Conservation (phyloP, 2,888 invertebrate species). For the Plebejus argus region DNA sequence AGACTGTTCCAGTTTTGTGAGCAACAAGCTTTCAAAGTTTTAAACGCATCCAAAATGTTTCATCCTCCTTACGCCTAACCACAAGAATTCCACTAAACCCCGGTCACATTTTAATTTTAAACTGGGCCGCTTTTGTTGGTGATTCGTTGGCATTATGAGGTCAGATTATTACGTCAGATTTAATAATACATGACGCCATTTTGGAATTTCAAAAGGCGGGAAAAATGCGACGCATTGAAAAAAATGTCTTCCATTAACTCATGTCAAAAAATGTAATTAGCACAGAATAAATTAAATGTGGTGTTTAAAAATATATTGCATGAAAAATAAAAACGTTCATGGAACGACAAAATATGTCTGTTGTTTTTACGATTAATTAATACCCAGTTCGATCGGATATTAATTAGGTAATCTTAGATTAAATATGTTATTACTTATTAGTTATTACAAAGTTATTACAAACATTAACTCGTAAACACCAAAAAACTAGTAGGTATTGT, state of each 20-base stretch:
- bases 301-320: background rate
- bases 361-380: no score
- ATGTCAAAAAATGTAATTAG: background rate
- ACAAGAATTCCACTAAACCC: conserved; percentile 6
- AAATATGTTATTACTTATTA: no score
- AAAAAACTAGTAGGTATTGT: no score
- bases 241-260: conserved; percentile 27
- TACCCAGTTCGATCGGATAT: no score
- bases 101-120: conserved; percentile 34
- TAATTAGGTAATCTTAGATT: no score
- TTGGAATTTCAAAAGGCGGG: conserved; percentile 46
- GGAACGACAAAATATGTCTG: no score
- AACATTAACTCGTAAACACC: no score
- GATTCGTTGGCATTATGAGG: conserved; percentile 34
- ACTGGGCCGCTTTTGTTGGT: conserved; percentile 36
- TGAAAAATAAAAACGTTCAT: no score
- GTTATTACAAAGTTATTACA: no score
- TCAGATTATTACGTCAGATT: conserved; percentile 42
- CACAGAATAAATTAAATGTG: background rate
- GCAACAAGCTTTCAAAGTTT: no score
- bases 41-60: background rate
- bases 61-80: background rate
- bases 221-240: conserved; percentile 37
- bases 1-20: no score
- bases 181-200: conserved; percentile 51